These are phyloP conservation scores for Baronia brevicornis DNA, from an alignment of 2,888 invertebrate genomes.

Conservation along the genomic window DNA sequence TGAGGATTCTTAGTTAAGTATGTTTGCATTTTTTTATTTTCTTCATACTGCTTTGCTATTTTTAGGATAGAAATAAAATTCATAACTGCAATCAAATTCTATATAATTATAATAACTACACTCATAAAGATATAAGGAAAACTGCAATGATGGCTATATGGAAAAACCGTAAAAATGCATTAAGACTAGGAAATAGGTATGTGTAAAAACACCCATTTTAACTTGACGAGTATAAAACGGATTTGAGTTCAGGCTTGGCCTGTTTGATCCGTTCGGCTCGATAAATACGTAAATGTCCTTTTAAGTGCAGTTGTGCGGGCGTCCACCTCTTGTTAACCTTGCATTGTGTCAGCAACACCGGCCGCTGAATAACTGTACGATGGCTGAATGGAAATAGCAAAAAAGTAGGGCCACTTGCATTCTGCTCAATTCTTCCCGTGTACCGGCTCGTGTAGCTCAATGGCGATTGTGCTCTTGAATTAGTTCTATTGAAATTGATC, in stretches of 20 bases:
- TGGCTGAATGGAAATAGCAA: slow-evolving; percentile 55
- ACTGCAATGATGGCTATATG: too few relatives aligned
- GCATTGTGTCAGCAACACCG: slow-evolving; percentile 67
- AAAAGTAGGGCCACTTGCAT: slow-evolving; percentile 29
- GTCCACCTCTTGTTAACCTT: slow-evolving; percentile 63
- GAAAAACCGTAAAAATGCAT: too few relatives aligned
- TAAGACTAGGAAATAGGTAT: slow-evolving; percentile 38
- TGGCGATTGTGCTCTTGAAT: not conserved
- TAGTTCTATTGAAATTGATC: too few relatives aligned
- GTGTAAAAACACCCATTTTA: slow-evolving; percentile 26
- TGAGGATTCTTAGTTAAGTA: too few relatives aligned
- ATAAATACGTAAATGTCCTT: slow-evolving; percentile 50
- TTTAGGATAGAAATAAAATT: too few relatives aligned
- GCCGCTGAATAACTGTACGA: slow-evolving; percentile 59
- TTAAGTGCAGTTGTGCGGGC: slow-evolving; percentile 51
- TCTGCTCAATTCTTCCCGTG: slow-evolving; percentile 2
- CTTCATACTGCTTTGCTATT: too few relatives aligned
- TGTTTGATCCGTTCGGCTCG: slow-evolving; percentile 36
- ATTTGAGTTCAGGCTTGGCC: slow-evolving; percentile 36
- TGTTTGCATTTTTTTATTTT: too few relatives aligned
- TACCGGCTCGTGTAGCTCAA: not conserved
- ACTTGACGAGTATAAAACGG: slow-evolving; percentile 29
- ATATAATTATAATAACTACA: too few relatives aligned
- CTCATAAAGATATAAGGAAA: too few relatives aligned
- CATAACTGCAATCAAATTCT: too few relatives aligned